Base-by-base conservation (phyloP, 1,140 invertebrate species). In the Leptopilina clavipes region DNA sequence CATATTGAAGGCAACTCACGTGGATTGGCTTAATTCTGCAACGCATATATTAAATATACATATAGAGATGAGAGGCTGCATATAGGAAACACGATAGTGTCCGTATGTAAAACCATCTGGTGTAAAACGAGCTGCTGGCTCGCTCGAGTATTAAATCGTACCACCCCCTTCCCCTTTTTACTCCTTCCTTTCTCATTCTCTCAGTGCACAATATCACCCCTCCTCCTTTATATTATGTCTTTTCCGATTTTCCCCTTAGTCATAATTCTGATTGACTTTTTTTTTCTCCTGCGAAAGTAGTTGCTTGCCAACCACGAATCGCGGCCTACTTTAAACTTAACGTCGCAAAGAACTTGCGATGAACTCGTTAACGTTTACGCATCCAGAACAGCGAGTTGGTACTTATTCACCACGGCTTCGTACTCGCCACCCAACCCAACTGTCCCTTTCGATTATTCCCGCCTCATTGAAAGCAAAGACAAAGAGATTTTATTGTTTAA, bases 91-190 rank as follows among this genome's bases (percentile, higher is more conserved):
- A 85, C 86, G 89, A 90, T 90, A 89, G 86, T 83, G 79, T 75
- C 76, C 81, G 83, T 86, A 89, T 87, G 88, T 87, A 89, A 89
- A 88, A 86, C 79, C 87, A 89, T 89, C 87, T 89, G 89, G 85
- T 89, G 89, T 90, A 89, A 90, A 89, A 88, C 87, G 89, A 90
- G 88, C 85, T 87, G 86, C 82, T 79, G 84, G 82, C 78, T 88
- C 88, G 85, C 75, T 88, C 86, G 82, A 86, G 88, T 88, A 90
- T 90, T 90, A 90, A 90, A 90, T 90, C 88, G 88, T 86, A 79
- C 80, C 79, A 31, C 79, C 78, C 45, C 81, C 80, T 76, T 74
- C 70, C 79, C 79, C 76, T 74, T 79, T 81, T 70, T 70, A 72
- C 70, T 44, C 43, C 31, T 45, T 70, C 80, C 70, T 80, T 78